These are phyloP conservation scores for Gymnopithys bicolor DNA, from an alignment of 2,797 vertebrate species.

Conservation along the genomic window DNA sequence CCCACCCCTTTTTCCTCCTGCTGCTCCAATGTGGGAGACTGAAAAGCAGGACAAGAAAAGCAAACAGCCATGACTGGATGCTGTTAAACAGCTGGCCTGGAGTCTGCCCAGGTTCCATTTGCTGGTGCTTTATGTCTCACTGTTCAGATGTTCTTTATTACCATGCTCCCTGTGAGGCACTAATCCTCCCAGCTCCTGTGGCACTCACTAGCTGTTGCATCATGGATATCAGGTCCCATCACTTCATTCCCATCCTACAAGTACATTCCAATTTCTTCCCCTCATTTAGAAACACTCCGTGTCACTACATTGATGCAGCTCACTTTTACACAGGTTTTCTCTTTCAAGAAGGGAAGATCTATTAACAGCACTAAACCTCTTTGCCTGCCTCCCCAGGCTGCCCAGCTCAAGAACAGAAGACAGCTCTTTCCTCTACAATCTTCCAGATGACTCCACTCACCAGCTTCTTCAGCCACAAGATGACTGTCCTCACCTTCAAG, in stretches of 20 bases:
- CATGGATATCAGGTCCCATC: not conserved
- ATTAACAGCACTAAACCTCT: not conserved
- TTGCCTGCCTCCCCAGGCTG: not conserved
- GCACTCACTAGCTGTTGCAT: not conserved
- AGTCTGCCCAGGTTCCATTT: not conserved
- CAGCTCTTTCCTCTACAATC: slow-evolving; percentile 74
- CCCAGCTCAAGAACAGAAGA: slow-evolving; percentile 71
- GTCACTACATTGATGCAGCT: not conserved
- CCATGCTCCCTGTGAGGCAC: not conserved
- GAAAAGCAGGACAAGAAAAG: not conserved
- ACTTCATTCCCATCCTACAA: not conserved
- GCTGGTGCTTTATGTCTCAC: not conserved
- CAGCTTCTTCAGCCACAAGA: slow-evolving; percentile 79
- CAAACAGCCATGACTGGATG: not conserved
- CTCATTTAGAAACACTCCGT: not conserved
- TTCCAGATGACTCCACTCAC: slow-evolving; percentile 80
- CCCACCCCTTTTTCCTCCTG: not conserved
- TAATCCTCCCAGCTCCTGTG: not conserved
- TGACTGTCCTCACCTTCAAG: slow-evolving; percentile 67
- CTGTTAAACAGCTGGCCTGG: not conserved
- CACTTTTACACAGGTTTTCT: not conserved
- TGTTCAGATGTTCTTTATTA: not conserved
- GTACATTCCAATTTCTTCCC: not conserved
- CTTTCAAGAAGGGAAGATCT: not conserved
- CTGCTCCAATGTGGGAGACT: not conserved